Evolutionary conservation across 1,140 invertebrate species (phyloP).

Genomic region (Anoplolepis gracilipes): DNA sequence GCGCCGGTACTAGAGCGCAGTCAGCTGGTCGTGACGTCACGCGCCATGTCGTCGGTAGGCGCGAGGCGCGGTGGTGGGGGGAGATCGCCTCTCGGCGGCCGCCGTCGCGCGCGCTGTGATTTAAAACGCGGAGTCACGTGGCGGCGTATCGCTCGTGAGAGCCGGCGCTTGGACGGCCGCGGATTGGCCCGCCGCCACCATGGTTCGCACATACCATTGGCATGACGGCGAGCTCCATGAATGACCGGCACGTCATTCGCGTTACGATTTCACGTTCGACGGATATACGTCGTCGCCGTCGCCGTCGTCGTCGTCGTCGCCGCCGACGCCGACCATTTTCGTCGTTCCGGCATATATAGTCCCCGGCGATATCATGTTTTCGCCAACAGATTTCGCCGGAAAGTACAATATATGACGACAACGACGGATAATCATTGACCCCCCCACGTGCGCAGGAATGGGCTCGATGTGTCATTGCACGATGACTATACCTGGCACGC

Average conservation of each 20-base stretch:
- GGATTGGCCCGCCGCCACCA: constrained; percentile 73
- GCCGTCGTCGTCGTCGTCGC: constrained; percentile 11
- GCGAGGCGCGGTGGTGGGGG: constrained; percentile 18
- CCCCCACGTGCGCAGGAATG: constrained; percentile 48
- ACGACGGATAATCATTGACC: not conserved
- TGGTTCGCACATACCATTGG: constrained; percentile 81
- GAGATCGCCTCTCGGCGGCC: constrained; percentile 10
- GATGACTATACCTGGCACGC: constrained; percentile 35
- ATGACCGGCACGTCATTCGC: constrained; percentile 82
- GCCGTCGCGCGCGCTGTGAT: constrained; percentile 69
- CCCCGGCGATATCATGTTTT: not conserved
- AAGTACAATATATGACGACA: not conserved
- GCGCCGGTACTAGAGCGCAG: constrained; percentile 72
- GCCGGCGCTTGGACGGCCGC: constrained; percentile 51
- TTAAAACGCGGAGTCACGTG: constrained; percentile 68
- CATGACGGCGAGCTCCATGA: constrained; percentile 82
- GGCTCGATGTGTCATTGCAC: constrained; percentile 74
- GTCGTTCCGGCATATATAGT: not conserved
- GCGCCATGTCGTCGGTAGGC: constrained; percentile 78
- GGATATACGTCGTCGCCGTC: constrained; percentile 36
- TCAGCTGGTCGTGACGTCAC: constrained; percentile 84
- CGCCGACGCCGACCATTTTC: constrained; percentile 20
- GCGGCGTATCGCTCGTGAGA: constrained; percentile 62
- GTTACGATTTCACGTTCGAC: constrained; percentile 73
- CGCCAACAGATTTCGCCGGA: not conserved